phyloP scores from a whole-genome alignment of 2,888 invertebrate genomes.

The Antitype chi region DNA sequence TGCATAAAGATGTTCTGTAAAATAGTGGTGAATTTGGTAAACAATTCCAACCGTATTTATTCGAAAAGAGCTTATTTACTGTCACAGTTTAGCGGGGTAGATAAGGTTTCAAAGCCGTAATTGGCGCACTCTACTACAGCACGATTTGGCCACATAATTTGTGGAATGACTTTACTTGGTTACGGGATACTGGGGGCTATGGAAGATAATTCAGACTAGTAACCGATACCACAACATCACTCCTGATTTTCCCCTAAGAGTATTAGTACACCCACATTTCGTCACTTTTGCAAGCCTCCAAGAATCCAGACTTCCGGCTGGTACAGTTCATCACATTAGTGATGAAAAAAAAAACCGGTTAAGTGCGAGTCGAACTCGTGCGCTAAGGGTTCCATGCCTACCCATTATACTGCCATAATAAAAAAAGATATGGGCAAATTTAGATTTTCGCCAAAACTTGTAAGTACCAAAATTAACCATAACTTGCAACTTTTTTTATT shows the following conservation, averaged over 20 bases:
- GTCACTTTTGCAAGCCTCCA: neutral
- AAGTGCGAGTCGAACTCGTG: too few species aligned
- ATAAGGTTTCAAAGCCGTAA: constrained; percentile 14
- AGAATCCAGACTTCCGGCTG: neutral
- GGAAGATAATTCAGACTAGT: too few species aligned
- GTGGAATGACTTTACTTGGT: neutral
- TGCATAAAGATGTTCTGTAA: constrained; percentile 55
- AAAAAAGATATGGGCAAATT: too few species aligned
- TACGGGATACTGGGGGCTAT: too few species aligned
- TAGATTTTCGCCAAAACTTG: too few species aligned
- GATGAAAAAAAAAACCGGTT: neutral
- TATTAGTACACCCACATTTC: neutral
- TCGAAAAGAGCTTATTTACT: constrained; percentile 2
- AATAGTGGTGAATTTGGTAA: constrained; percentile 43
- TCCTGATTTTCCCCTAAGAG: neutral
- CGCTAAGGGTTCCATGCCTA: too few species aligned
- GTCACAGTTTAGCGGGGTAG: neutral
- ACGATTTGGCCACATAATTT: neutral
- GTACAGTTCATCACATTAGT: neutral
- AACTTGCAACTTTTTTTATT: too few species aligned
- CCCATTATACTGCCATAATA: too few species aligned
- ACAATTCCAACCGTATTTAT: constrained; percentile 17
- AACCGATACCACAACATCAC: neutral
- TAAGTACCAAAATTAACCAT: too few species aligned
- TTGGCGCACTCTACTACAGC: neutral